Percentiles rank a stretch among this genome's conserved stretches.
phyloP scores from a whole-genome alignment of 2,797 vertebrate species.

The Sylvilagus floridanus region DNA sequence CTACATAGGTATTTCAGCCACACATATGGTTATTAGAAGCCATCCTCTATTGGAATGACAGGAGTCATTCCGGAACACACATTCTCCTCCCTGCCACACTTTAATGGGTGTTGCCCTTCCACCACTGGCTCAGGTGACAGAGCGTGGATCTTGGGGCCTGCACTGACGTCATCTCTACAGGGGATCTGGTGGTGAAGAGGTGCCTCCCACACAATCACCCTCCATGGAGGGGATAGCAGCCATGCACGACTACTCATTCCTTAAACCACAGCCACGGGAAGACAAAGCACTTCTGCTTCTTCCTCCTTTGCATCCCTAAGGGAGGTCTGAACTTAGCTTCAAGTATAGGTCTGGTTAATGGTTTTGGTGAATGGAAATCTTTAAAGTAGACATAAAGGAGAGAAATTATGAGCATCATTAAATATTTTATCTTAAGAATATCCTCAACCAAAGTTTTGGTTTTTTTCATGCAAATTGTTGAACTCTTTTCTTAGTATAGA shows the following conservation, averaged over 20 bases:
- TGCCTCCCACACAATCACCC: too few species aligned
- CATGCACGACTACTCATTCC: background rate
- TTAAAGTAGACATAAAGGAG: constrained; percentile 40
- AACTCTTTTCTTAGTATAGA: too few species aligned
- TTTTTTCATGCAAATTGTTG: too few species aligned
- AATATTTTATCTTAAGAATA: constrained; percentile 52
- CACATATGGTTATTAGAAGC: background rate
- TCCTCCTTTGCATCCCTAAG: background rate
- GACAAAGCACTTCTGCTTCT: background rate
- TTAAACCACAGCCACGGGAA: background rate
- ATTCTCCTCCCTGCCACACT: background rate
- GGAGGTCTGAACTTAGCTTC: background rate
- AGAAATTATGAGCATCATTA: constrained; percentile 38
- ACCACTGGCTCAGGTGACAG: background rate
- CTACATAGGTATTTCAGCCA: background rate
- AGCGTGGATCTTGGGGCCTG: background rate
- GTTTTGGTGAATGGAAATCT: constrained; percentile 49
- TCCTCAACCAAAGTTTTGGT: background rate
- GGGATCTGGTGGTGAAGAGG: background rate
- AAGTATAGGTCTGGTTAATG: constrained; percentile 40
- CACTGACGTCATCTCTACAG: background rate
- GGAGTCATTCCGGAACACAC: background rate
- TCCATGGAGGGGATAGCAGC: background rate
- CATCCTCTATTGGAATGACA: background rate
- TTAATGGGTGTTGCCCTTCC: background rate